A percentile compares a stretch with the other conserved stretches of the same genome.
Conservation (phyloP, 1,140 invertebrate species). For the Caenorhabditis latens region DNA sequence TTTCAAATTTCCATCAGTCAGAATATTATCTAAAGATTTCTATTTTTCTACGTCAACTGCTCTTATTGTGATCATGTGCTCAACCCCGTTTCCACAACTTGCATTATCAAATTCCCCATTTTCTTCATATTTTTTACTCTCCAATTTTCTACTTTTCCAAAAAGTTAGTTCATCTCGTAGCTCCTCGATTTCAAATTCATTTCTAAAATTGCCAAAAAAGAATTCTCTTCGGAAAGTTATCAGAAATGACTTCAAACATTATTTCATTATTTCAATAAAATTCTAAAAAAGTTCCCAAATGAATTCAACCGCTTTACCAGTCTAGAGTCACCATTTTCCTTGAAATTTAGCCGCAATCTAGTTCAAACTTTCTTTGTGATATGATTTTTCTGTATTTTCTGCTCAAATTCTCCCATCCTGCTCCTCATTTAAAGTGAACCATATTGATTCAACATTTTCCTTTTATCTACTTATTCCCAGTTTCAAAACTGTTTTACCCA, state of each 20-base stretch:
- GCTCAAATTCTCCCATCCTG: neutral
- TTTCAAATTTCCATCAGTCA: slow-evolving; percentile 3
- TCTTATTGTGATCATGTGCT: slow-evolving; percentile 24
- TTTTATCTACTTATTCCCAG: too few species aligned
- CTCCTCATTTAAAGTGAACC: neutral
- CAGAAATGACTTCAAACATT: neutral
- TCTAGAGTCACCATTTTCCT: slow-evolving; percentile 1
- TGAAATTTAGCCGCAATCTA: slow-evolving; percentile 18
- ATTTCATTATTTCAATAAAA: neutral
- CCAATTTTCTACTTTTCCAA: neutral
- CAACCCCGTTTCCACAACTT: slow-evolving; percentile 33
- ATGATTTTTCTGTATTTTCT: slow-evolving; percentile 49
- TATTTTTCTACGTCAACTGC: neutral
- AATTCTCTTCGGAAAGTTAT: neutral
- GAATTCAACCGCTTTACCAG: slow-evolving; percentile 49
- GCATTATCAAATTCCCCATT: neutral
- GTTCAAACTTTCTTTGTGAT: slow-evolving; percentile 45
- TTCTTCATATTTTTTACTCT: neutral
- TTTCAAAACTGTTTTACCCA: too few species aligned
- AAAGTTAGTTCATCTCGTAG: neutral
- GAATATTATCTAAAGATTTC: neutral
- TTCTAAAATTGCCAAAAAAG: slow-evolving; percentile 1
- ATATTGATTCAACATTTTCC: neutral
- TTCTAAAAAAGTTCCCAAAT: neutral
- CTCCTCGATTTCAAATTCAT: too few species aligned